phyloP scores from a whole-genome alignment of 2,797 vertebrate genomes.

The Sibirionetta formosa region DNA sequence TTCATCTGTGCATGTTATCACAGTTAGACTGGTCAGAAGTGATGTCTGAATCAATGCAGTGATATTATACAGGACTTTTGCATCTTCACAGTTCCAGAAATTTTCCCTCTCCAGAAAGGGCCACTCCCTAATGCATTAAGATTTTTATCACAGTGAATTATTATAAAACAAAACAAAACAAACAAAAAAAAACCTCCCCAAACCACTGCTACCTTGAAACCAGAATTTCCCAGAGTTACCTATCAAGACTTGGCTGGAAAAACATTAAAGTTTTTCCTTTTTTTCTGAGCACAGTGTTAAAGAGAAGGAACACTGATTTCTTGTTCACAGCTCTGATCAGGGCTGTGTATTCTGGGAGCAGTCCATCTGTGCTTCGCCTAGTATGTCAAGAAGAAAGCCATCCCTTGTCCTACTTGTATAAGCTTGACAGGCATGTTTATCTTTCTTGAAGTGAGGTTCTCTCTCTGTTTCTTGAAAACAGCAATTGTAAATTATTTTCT shows the following conservation, averaged over 20 bases:
- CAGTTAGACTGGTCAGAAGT: neutral
- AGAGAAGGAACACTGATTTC: neutral
- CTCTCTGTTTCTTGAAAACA: neutral
- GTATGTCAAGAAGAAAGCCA: neutral
- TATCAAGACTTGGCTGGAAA: neutral
- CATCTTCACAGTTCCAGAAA: conserved; percentile 50
- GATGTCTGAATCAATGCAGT: neutral
- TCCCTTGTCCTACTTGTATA: accelerated
- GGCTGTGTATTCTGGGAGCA: accelerated
- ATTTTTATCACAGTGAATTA: neutral
- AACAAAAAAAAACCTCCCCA: neutral
- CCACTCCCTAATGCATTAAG: neutral
- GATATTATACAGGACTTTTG: conserved; percentile 8
- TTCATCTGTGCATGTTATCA: conserved; percentile 16
- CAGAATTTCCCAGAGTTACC: neutral
- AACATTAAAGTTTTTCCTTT: neutral
- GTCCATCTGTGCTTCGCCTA: accelerated
- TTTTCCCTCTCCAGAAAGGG: neutral
- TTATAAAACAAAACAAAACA: neutral
- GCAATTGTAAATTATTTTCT: neutral
- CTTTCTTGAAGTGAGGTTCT: neutral
- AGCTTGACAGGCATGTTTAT: accelerated
- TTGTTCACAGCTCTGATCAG: neutral
- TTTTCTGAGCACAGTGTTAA: neutral
- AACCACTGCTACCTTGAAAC: neutral